Conservation (phyloP, 2,888 invertebrate species). For the Vannuccia rotundouncinata region DNA sequence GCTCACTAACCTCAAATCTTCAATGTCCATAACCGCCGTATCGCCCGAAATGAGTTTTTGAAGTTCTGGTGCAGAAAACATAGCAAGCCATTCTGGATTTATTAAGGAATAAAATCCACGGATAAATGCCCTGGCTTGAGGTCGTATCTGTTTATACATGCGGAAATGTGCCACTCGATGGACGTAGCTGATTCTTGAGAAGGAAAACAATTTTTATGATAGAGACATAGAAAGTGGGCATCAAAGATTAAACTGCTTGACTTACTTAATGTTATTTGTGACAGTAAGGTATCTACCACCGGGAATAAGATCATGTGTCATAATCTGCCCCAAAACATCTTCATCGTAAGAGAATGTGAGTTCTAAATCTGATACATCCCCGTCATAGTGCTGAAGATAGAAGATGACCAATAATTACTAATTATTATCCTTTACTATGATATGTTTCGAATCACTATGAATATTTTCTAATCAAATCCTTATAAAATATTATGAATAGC, state of each 20-base stretch:
- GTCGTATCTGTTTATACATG: conserved; percentile 93
- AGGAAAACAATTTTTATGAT: neutral
- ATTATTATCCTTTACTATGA: neutral
- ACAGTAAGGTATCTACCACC: conserved; percentile 87
- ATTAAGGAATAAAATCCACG: conserved; percentile 90
- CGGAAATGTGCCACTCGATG: conserved; percentile 88
- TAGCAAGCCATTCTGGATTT: conserved; percentile 82
- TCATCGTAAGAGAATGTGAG: conserved; percentile 93
- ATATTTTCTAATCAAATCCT: too few species aligned
- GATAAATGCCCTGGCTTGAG: conserved; percentile 91
- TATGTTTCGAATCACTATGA: neutral
- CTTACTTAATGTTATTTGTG: conserved; percentile 88
- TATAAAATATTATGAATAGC: too few species aligned
- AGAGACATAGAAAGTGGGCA: neutral
- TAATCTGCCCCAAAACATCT: conserved; percentile 82
- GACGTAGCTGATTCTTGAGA: conserved; percentile 82
- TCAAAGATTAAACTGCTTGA: too few species aligned
- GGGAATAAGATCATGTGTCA: conserved; percentile 87
- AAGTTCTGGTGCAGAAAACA: conserved; percentile 90
- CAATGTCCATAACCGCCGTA: conserved; percentile 79
- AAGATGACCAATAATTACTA: neutral
- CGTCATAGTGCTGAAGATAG: conserved; percentile 59
- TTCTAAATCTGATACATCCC: conserved; percentile 83
- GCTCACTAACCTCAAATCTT: conserved; percentile 59
- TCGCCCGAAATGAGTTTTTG: conserved; percentile 92